Evolutionary conservation across 1,140 invertebrate species (phyloP).

Genomic region (Apis laboriosa): DNA sequence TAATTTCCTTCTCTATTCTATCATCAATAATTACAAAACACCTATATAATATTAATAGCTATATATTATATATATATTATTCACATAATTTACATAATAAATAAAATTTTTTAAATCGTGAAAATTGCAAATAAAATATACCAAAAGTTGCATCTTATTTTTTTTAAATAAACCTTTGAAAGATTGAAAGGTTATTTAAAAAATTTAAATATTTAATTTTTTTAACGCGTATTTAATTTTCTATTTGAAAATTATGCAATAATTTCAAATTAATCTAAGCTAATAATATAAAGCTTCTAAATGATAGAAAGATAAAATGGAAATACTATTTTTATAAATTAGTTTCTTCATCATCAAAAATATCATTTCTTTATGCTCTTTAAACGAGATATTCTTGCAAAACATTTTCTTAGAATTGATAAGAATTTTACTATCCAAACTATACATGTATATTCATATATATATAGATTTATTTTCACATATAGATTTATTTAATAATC

Average conservation of each 20-base stretch:
- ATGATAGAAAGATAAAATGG: neutral
- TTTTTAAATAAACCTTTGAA: no score
- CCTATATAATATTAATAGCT: no score
- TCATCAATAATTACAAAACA: no score
- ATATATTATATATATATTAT: no score
- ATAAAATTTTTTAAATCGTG: no score
- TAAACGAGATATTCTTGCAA: no score
- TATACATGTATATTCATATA: no score
- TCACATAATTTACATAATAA: no score
- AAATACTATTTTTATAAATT: neutral
- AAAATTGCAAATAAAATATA: no score
- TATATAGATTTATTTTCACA: neutral
- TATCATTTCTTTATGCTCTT: neutral
- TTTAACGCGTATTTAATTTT: neutral
- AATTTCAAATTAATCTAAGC: neutral
- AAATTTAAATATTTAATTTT: neutral
- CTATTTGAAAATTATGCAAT: neutral
- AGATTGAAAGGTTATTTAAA: no score
- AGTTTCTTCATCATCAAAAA: neutral
- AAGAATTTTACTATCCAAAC: neutral
- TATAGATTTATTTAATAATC: neutral
- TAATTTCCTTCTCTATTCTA: no score
- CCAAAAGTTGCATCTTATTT: no score
- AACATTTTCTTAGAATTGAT: constrained; percentile 5
- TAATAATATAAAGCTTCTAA: neutral